Evolutionary conservation across 2,888 invertebrate species (phyloP).

Genomic region (Ichneumoninae sp.): DNA sequence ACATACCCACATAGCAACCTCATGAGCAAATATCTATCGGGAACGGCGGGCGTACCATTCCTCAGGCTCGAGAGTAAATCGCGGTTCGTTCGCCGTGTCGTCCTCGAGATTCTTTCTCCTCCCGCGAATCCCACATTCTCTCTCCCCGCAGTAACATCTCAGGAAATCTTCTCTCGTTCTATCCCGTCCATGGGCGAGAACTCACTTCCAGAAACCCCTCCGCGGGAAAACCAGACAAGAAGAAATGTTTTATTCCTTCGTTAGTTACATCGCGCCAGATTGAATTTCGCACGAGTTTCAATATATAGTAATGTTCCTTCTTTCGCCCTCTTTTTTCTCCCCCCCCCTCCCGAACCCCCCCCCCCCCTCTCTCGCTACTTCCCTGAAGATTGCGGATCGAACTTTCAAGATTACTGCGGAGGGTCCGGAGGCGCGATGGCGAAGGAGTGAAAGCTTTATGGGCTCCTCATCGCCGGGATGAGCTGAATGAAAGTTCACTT

Average conservation of each 20-base stretch:
- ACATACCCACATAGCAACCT: not conserved
- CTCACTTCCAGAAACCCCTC: not conserved
- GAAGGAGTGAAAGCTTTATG: conserved; percentile 39
- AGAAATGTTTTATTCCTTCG: conserved; percentile 79
- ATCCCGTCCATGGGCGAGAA: conserved; percentile 3
- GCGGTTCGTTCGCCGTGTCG: conserved; percentile 40
- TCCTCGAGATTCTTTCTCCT: conserved; percentile 3
- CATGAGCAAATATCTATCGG: conserved; percentile 33
- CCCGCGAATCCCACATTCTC: conserved; percentile 15
- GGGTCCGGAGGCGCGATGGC: conserved; percentile 21
- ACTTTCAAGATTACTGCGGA: conserved; percentile 38
- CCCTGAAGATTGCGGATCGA: conserved; percentile 41
- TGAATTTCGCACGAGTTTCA: conserved; percentile 75
- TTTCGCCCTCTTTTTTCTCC: conserved; percentile 47
- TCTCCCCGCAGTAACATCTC: conserved; percentile 31
- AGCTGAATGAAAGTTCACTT: conserved; percentile 36
- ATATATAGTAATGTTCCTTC: conserved; percentile 38
- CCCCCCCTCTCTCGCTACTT: conserved; percentile 8
- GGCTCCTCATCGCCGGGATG: conserved; percentile 36
- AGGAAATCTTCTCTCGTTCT: conserved; percentile 16
- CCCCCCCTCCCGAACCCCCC: no score
- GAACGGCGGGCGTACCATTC: conserved; percentile 4
- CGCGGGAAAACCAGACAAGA: conserved; percentile 57
- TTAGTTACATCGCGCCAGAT: conserved; percentile 80
- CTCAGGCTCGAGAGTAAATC: conserved; percentile 27